These are phyloP conservation scores for Epicampocera succincta DNA, from an alignment of 2,888 invertebrate species.

Conservation along the genomic window DNA sequence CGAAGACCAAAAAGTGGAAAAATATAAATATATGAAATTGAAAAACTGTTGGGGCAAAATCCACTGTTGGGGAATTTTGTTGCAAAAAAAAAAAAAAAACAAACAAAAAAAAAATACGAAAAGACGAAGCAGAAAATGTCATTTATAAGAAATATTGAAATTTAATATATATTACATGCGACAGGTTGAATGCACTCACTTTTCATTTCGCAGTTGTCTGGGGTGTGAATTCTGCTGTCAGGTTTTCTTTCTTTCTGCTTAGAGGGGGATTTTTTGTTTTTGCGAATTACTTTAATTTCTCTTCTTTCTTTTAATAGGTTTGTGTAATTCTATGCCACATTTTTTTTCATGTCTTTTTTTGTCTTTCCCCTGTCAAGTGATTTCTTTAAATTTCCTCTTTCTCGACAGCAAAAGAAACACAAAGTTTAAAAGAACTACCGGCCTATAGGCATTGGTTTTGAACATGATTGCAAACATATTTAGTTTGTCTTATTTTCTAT, in stretches of 20 bases:
- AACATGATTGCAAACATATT: too few species aligned
- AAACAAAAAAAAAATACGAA: constrained; percentile 5
- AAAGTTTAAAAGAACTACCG: too few species aligned
- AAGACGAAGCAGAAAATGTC: constrained; percentile 6
- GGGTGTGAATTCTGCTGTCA: constrained; percentile 2
- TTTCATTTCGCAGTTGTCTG: constrained; percentile 17
- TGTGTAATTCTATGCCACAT: constrained; percentile 25
- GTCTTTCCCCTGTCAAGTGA: too few species aligned
- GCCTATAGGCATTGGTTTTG: too few species aligned
- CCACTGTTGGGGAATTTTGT: constrained; percentile 36
- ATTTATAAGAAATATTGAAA: constrained; percentile 48
- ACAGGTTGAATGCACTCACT: constrained; percentile 59
- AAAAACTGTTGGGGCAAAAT: too few species aligned
- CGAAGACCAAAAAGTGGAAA: not conserved
- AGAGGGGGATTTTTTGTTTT: constrained; percentile 5
- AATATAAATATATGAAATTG: not conserved
- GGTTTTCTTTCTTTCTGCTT: not conserved
- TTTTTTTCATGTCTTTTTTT: not conserved
- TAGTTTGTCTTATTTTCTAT: not conserved
- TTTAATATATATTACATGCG: constrained; percentile 55
- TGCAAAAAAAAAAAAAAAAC: constrained; percentile 13
- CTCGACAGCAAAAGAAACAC: too few species aligned
- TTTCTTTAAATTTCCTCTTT: too few species aligned
- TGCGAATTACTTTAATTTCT: not conserved
- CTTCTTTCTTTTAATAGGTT: not conserved